A percentile compares a stretch with the other conserved stretches of the same genome.
Evolutionary conservation across 2,113 vertebrate species (phyloP).

Genomic region (Thomomys bottae): DNA sequence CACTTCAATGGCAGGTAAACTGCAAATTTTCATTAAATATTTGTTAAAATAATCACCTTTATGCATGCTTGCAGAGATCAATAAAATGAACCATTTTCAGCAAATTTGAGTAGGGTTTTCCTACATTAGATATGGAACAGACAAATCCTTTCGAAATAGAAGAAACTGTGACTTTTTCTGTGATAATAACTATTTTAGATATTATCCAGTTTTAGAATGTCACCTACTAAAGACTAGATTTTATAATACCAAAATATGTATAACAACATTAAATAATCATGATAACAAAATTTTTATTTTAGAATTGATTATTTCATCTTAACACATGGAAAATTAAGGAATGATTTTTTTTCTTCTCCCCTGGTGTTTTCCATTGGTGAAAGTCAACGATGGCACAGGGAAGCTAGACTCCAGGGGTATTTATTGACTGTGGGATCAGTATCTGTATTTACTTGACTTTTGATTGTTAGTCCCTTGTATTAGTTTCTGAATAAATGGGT

Average conservation of each 20-base stretch:
- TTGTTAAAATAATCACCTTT: constrained; percentile 23
- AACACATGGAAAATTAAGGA: constrained; percentile 3
- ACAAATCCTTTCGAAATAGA: neutral
- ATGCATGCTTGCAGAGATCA: neutral
- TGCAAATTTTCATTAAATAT: neutral
- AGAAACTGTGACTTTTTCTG: neutral
- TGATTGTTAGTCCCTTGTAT: neutral
- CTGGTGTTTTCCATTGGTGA: neutral
- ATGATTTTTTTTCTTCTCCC: neutral
- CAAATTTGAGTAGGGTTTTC: neutral
- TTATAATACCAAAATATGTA: constrained; percentile 39
- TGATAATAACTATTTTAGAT: neutral
- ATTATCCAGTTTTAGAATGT: constrained; percentile 30
- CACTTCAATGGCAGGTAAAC: neutral
- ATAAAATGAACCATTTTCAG: neutral
- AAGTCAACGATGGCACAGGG: neutral
- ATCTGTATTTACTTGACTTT: neutral
- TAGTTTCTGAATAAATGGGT: constrained; percentile 58
- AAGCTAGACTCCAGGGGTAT: neutral
- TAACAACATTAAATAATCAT: constrained; percentile 7
- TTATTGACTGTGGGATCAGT: neutral
- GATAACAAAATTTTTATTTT: constrained; percentile 3
- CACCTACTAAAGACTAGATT: neutral
- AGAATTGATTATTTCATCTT: constrained; percentile 38
- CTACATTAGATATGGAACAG: neutral